Evolutionary conservation across 2,888 invertebrate species (phyloP).

Genomic region (Apamea epomidion): DNA sequence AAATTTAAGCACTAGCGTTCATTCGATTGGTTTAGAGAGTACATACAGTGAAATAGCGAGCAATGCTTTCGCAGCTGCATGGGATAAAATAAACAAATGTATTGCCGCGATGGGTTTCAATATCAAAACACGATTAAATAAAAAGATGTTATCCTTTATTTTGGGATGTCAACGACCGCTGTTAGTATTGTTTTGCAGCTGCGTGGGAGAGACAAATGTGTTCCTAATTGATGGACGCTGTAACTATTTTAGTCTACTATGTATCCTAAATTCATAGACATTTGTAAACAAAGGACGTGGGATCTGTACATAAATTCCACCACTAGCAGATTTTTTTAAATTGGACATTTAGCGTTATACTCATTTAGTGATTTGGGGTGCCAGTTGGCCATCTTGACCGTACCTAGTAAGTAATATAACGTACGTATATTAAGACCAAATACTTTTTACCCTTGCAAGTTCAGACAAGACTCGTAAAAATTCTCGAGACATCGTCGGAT

Average conservation of each 20-base stretch:
- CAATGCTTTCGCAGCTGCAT: neutral
- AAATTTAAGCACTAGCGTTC: slow-evolving; percentile 40
- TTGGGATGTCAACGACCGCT: too few species aligned
- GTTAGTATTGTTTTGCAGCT: too few species aligned
- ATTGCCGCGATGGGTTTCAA: too few species aligned
- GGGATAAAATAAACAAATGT: neutral
- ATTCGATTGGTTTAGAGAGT: slow-evolving; percentile 19
- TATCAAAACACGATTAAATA: too few species aligned
- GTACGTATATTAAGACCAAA: slow-evolving; percentile 4
- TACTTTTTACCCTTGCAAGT: neutral
- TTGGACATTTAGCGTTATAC: too few species aligned
- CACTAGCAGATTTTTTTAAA: too few species aligned
- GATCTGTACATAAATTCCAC: neutral
- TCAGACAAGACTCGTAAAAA: slow-evolving; percentile 10
- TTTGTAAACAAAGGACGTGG: neutral
- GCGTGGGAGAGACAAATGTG: too few species aligned
- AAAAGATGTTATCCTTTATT: too few species aligned
- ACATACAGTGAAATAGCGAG: slow-evolving; percentile 7
- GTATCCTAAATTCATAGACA: neutral
- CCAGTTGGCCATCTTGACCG: too few species aligned
- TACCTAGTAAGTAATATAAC: neutral
- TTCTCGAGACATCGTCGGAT: slow-evolving; percentile 15
- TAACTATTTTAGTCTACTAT: neutral
- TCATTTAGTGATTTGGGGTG: too few species aligned
- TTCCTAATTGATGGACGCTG: neutral